A percentile compares a stretch with the other conserved stretches of the same genome.
Conservation (phyloP, 2,888 invertebrate genomes). For the Clivina fossor region DNA sequence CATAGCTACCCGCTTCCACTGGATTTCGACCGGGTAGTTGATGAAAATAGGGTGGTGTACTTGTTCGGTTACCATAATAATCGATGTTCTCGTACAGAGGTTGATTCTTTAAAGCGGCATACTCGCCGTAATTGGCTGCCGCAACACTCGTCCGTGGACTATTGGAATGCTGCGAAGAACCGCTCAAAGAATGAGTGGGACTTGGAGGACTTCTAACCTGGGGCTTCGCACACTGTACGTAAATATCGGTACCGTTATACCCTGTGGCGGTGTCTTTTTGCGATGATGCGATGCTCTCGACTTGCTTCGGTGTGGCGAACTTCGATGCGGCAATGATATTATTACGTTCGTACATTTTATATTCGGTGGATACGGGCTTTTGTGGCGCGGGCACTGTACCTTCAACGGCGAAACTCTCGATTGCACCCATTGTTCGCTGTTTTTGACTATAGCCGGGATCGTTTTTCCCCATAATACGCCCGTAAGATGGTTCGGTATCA, state of each 20-base stretch:
- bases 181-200: slow-evolving; percentile 63
- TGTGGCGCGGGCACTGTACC: slow-evolving; percentile 41
- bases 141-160: slow-evolving; percentile 51
- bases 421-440: slow-evolving; percentile 63
- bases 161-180: slow-evolving; percentile 62
- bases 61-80: slow-evolving; percentile 69
- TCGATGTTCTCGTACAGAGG: slow-evolving; percentile 84
- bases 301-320: slow-evolving; percentile 74
- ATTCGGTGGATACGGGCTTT: slow-evolving; percentile 50
- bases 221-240: slow-evolving; percentile 53
- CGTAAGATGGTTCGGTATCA: slow-evolving; percentile 49
- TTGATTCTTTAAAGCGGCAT: slow-evolving; percentile 43
- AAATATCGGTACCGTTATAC: slow-evolving; percentile 47
- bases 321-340: slow-evolving; percentile 77
- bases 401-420: slow-evolving; percentile 66
- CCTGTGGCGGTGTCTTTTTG: slow-evolving; percentile 45
- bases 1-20: slow-evolving; percentile 46
- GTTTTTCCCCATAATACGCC: slow-evolving; percentile 50
- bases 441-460: slow-evolving; percentile 51
- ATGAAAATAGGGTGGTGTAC: slow-evolving; percentile 64
- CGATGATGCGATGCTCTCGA: slow-evolving; percentile 61
- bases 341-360: slow-evolving; percentile 68
- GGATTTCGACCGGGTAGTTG: slow-evolving; percentile 56
- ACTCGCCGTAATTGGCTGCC: slow-evolving; percentile 36
- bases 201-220: slow-evolving; percentile 52